Percentiles rank a stretch among this genome's conserved stretches.
Conservation (phyloP, 2,888 invertebrate genomes). For the Leucania comma region DNA sequence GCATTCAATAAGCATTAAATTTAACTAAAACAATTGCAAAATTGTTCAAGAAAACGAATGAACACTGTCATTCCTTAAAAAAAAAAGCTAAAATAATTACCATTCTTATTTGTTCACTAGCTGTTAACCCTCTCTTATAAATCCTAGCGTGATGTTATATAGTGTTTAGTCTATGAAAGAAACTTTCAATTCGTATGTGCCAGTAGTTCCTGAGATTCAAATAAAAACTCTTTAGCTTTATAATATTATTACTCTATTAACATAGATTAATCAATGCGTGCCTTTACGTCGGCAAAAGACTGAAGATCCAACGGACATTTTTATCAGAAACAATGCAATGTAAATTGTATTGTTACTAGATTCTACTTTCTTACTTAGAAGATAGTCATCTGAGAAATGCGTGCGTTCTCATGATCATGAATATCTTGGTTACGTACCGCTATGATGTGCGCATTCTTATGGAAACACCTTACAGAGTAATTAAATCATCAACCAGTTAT, state of each 20-base stretch:
- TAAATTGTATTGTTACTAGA: slow-evolving; percentile 57
- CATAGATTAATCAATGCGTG: slow-evolving; percentile 37
- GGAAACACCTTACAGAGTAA: slow-evolving; percentile 14
- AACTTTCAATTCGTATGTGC: too few species aligned
- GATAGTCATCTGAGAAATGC: slow-evolving; percentile 59
- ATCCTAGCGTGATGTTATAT: too few species aligned
- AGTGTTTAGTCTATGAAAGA: too few species aligned
- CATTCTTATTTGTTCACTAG: slow-evolving; percentile 25
- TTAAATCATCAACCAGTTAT: neutral
- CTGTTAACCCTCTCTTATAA: too few species aligned
- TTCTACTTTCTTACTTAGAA: slow-evolving; percentile 38
- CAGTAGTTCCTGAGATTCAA: too few species aligned
- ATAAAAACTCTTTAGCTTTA: too few species aligned
- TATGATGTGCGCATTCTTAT: slow-evolving; percentile 21
- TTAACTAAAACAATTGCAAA: neutral
- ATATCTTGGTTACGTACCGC: slow-evolving; percentile 27
- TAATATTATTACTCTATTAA: too few species aligned
- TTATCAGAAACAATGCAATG: slow-evolving; percentile 57
- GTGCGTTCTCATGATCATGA: slow-evolving; percentile 55
- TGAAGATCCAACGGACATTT: slow-evolving; percentile 34
- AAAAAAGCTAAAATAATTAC: slow-evolving; percentile 14
- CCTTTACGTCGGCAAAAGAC: slow-evolving; percentile 31
- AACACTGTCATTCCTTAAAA: slow-evolving; percentile 5
- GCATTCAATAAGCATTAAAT: neutral
- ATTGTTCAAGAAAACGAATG: neutral